These are phyloP conservation scores for Tribolium freemani DNA, from an alignment of 2,888 invertebrate genomes.

Conservation along the genomic window DNA sequence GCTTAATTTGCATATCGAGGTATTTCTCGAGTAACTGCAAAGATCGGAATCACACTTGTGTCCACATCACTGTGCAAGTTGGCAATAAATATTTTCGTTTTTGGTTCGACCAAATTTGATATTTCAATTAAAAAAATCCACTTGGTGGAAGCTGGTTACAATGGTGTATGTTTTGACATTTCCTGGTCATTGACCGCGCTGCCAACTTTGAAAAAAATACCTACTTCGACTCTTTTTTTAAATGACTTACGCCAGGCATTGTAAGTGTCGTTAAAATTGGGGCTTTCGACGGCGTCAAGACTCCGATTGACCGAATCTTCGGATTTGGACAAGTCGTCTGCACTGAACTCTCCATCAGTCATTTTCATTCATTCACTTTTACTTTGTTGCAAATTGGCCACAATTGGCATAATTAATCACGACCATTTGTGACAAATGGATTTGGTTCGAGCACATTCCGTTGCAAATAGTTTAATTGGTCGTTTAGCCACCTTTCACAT, in stretches of 20 bases:
- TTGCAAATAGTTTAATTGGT: conserved; percentile 1
- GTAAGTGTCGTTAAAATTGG: conserved; percentile 56
- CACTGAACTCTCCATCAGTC: conserved; percentile 53
- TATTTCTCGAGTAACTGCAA: conserved; percentile 4
- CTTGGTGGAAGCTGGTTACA: too few species aligned
- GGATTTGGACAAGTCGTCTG: conserved; percentile 55
- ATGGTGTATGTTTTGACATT: too few species aligned
- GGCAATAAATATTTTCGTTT: too few species aligned
- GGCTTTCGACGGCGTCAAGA: conserved; percentile 53
- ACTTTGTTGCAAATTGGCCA: not conserved
- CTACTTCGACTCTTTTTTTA: too few species aligned
- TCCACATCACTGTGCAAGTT: too few species aligned
- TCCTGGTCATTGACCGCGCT: too few species aligned
- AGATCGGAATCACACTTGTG: not conserved
- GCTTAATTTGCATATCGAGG: conserved; percentile 35
- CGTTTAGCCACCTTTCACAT: conserved; percentile 11
- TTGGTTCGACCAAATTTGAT: too few species aligned
- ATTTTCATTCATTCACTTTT: conserved; percentile 43
- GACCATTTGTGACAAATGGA: not conserved
- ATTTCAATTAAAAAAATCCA: too few species aligned
- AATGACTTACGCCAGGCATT: conserved; percentile 60
- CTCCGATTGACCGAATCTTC: conserved; percentile 51
- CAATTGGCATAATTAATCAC: conserved; percentile 4
- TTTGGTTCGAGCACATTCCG: conserved; percentile 6
- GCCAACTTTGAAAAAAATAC: conserved; percentile 3